Conservation (phyloP, 2,113 vertebrate genomes). For the Suricata suricatta region DNA sequence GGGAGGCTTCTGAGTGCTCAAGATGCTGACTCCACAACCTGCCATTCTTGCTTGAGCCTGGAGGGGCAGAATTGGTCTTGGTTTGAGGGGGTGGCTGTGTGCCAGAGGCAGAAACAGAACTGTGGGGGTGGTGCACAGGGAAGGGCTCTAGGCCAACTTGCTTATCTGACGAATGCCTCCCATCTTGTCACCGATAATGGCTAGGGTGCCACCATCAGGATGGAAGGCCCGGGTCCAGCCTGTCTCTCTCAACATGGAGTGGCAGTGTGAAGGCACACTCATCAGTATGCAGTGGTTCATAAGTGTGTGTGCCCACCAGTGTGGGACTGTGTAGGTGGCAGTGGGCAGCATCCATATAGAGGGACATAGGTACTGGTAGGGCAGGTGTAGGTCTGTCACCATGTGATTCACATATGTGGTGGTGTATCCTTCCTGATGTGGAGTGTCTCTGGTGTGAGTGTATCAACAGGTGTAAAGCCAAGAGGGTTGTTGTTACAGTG, state of each 20-base stretch:
- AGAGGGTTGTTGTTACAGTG: neutral
- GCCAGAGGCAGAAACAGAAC: slow-evolving; percentile 1
- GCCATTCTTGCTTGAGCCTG: slow-evolving; percentile 39
- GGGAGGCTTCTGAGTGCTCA: neutral
- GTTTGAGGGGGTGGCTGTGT: neutral
- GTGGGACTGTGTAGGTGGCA: neutral
- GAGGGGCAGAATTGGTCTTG: slow-evolving; percentile 58
- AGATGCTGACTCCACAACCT: neutral
- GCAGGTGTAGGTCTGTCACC: neutral
- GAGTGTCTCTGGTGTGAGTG: neutral
- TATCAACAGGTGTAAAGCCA: neutral
- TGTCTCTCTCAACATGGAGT: neutral
- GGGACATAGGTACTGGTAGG: neutral
- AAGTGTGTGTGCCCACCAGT: neutral
- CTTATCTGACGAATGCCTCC: neutral
- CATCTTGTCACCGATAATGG: neutral
- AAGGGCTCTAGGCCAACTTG: neutral
- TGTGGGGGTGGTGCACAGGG: neutral
- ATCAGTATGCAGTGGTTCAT: neutral
- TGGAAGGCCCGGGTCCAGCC: neutral
- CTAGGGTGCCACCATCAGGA: neutral
- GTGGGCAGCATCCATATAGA: neutral
- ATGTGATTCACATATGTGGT: neutral
- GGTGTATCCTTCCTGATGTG: neutral
- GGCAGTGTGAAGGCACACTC: neutral